Evolutionary conservation across 2,888 invertebrate genomes (phyloP).

Genomic region (Teleiodes luculella): DNA sequence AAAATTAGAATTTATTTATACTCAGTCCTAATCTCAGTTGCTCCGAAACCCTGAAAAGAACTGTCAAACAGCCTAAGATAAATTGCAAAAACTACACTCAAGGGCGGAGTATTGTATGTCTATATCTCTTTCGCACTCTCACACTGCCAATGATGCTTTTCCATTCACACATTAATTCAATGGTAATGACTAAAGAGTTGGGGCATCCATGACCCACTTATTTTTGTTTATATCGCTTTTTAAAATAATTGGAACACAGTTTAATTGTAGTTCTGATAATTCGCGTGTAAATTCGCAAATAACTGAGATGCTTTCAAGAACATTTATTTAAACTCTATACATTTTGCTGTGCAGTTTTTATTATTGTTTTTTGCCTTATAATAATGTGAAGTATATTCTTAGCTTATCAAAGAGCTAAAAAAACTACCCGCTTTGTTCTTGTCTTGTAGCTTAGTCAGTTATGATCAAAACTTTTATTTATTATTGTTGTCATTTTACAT

Average conservation of each 20-base stretch:
- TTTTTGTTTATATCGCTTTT: conserved; percentile 16
- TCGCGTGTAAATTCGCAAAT: neutral
- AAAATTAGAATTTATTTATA: too few relatives aligned
- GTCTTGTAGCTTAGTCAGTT: too few relatives aligned
- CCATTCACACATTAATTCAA: conserved; percentile 47
- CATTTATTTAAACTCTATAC: too few relatives aligned
- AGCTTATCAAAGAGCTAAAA: too few relatives aligned
- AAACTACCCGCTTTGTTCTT: too few relatives aligned
- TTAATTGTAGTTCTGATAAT: neutral
- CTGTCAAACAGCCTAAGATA: neutral
- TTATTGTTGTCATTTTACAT: too few relatives aligned
- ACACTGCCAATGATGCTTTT: conserved; percentile 23
- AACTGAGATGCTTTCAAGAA: neutral
- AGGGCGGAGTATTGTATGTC: conserved; percentile 20
- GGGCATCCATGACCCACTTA: conserved; percentile 49
- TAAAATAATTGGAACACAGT: conserved; percentile 7
- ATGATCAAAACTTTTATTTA: too few relatives aligned
- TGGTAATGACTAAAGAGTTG: conserved; percentile 38
- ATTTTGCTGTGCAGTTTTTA: too few relatives aligned
- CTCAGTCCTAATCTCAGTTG: neutral
- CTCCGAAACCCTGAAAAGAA: neutral
- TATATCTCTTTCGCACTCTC: conserved; percentile 22
- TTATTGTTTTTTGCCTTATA: neutral
- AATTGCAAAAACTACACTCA: conserved; percentile 7
- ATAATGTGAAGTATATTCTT: too few relatives aligned